Evolutionary conservation across 2,888 invertebrate genomes (phyloP).

Genomic region (Brachylomia viminalis): DNA sequence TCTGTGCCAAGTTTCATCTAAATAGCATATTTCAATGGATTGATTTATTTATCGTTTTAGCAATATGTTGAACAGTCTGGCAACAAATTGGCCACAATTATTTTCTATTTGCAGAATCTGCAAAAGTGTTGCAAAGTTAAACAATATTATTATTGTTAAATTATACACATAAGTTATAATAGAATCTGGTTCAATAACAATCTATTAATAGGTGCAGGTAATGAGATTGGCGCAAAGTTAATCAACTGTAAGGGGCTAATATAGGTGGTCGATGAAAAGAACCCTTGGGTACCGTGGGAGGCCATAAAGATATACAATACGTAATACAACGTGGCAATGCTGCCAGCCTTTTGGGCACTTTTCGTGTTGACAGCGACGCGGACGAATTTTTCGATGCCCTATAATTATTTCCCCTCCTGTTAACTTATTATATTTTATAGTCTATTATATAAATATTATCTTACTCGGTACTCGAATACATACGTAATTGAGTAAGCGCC

Average conservation of each 20-base stretch:
- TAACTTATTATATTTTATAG: no score
- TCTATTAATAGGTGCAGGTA: constrained; percentile 32
- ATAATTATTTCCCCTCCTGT: background rate
- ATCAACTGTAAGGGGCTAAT: constrained; percentile 22
- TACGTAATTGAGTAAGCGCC: background rate
- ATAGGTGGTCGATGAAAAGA: background rate
- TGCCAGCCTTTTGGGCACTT: background rate
- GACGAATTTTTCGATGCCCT: background rate
- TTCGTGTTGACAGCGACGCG: background rate
- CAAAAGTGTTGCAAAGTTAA: constrained; percentile 53
- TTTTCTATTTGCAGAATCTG: constrained; percentile 43
- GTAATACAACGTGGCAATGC: background rate
- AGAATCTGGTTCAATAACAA: constrained; percentile 37
- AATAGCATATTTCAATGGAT: constrained; percentile 54
- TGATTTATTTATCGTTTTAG: constrained; percentile 59
- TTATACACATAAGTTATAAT: constrained; percentile 15
- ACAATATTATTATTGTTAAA: constrained; percentile 27
- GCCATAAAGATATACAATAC: background rate
- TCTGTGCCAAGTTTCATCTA: constrained; percentile 53
- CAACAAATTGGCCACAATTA: constrained; percentile 37
- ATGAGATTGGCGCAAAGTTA: constrained; percentile 42
- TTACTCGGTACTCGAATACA: background rate
- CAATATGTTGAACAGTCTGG: constrained; percentile 34
- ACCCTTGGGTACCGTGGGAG: background rate
- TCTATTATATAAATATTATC: background rate